Conservation (phyloP, 2,888 invertebrate species). For the Xestia c-nigrum region DNA sequence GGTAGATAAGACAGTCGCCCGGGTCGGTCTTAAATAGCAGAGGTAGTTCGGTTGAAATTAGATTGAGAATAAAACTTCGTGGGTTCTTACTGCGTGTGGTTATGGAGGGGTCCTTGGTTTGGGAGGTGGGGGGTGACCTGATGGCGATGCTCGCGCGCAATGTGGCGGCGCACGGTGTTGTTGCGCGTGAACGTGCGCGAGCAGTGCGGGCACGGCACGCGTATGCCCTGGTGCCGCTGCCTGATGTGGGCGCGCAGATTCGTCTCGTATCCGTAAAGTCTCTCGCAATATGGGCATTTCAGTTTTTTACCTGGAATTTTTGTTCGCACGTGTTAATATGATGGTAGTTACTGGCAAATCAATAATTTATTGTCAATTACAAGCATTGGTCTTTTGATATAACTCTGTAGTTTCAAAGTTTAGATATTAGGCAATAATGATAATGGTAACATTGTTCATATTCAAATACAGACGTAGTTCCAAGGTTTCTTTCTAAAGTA, state of each 20-base stretch:
- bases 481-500: neutral
- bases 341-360: neutral
- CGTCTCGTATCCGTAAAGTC: conserved; percentile 97
- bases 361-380: neutral
- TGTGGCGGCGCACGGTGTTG: conserved; percentile 97
- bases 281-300: conserved; percentile 98
- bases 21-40: conserved; percentile 78
- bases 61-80: conserved; percentile 68
- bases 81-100: conserved; percentile 91
- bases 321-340: conserved; percentile 1
- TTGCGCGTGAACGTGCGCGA: conserved; percentile 97
- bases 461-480: neutral
- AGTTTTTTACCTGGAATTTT: conserved; percentile 95
- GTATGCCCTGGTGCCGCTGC: conserved; percentile 97
- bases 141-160: conserved; percentile 97
- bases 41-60: conserved; percentile 85
- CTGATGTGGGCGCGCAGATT: conserved; percentile 97
- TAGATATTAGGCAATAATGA: neutral
- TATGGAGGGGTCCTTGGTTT: conserved; percentile 90
- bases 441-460: neutral
- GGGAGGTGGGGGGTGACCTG: conserved; percentile 92
- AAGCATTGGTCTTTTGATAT: neutral
- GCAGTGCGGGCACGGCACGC: conserved; percentile 97
- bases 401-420: neutral
- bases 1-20: conserved; percentile 72